Percentiles rank a stretch among this genome's conserved stretches.
These are phyloP conservation scores for Perodicticus potto DNA, from an alignment of 2,797 vertebrate species.

Conservation along the genomic window DNA sequence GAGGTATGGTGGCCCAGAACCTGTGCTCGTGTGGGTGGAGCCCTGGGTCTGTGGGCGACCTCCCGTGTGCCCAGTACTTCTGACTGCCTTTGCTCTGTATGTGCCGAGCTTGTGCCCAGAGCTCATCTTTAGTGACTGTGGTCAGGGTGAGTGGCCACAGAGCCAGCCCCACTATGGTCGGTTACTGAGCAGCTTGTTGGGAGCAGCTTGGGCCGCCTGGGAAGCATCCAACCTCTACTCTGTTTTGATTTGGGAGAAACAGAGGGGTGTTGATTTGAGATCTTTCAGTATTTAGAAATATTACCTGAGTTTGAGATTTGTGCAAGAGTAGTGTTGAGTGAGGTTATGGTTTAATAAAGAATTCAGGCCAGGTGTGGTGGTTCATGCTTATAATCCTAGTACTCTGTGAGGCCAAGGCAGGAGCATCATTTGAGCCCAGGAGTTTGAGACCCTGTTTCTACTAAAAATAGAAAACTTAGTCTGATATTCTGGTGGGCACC, in stretches of 20 bases:
- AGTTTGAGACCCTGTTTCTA: too few relatives aligned
- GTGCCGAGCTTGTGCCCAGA: too few relatives aligned
- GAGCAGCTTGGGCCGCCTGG: not conserved
- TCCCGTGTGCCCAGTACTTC: not conserved
- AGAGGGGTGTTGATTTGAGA: not conserved
- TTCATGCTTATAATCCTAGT: too few relatives aligned
- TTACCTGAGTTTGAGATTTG: not conserved
- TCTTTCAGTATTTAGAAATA: not conserved
- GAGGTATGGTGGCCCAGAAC: conserved; percentile 87
- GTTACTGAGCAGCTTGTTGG: not conserved
- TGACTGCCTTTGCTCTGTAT: not conserved
- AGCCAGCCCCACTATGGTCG: too few relatives aligned
- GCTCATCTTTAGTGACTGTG: not conserved
- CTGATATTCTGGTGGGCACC: too few relatives aligned
- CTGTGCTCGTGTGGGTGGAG: not conserved
- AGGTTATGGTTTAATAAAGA: not conserved
- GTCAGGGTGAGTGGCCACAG: not conserved
- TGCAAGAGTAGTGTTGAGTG: not conserved
- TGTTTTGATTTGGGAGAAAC: not conserved
- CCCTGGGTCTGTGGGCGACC: not conserved
- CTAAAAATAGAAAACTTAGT: too few relatives aligned
- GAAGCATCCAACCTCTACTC: accelerated
- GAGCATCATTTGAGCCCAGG: too few relatives aligned
- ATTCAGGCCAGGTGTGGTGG: not conserved
- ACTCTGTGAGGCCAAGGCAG: too few relatives aligned